These are phyloP conservation scores for Cyrtodaria siliqua DNA, from an alignment of 2,888 invertebrate genomes.

Conservation along the genomic window DNA sequence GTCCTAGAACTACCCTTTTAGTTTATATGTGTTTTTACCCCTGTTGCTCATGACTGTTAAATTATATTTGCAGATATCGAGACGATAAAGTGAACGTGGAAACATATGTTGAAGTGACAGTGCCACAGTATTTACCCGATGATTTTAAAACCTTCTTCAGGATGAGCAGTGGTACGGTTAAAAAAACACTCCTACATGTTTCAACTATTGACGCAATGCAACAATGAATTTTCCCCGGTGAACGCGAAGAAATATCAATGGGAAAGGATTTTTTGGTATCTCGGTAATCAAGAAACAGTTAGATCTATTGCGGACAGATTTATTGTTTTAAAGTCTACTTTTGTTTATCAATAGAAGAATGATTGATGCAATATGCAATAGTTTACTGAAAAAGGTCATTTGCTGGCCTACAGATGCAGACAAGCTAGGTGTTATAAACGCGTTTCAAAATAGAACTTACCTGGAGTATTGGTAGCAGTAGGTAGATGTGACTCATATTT, in stretches of 20 bases:
- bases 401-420: background rate
- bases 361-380: slow-evolving; percentile 10
- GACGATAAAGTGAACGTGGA: slow-evolving; percentile 17
- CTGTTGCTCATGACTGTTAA: background rate
- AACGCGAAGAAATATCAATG: slow-evolving; percentile 28
- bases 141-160: slow-evolving; percentile 33
- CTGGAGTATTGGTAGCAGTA: slow-evolving; percentile 14
- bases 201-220: background rate
- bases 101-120: slow-evolving; percentile 24
- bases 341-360: slow-evolving; percentile 32
- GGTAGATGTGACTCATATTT: slow-evolving; percentile 35
- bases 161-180: slow-evolving; percentile 8
- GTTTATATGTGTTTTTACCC: too few relatives aligned
- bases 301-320: slow-evolving; percentile 31
- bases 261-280: slow-evolving; percentile 44
- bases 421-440: background rate
- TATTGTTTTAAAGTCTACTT: slow-evolving; percentile 27
- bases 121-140: slow-evolving; percentile 26
- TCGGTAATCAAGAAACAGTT: slow-evolving; percentile 37
- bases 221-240: slow-evolving; percentile 8
- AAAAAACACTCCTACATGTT: slow-evolving; percentile 8
- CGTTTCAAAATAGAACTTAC: slow-evolving; percentile 28
- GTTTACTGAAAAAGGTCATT: slow-evolving; percentile 16
- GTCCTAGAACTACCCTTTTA: too few relatives aligned
- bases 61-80: slow-evolving; percentile 14